phyloP scores from a whole-genome alignment of 2,888 invertebrate genomes.

The Caenorhabditis afra region DNA sequence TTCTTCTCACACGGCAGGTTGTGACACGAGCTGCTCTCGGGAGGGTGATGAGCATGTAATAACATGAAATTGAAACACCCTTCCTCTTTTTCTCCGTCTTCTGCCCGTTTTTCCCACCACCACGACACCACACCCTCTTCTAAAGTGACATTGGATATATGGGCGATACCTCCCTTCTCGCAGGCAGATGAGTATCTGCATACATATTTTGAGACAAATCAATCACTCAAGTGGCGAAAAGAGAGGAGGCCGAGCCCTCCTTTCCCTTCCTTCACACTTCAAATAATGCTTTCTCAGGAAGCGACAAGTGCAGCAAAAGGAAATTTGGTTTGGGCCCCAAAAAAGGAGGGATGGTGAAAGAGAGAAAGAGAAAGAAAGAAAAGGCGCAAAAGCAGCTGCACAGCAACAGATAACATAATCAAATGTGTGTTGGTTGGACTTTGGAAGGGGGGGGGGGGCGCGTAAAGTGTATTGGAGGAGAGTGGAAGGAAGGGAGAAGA shows the following conservation, averaged over 20 bases:
- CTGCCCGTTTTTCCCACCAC: too few relatives aligned
- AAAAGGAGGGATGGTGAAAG: too few relatives aligned
- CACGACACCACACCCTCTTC: neutral
- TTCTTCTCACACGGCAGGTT: too few relatives aligned
- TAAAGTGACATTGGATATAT: conserved; percentile 38
- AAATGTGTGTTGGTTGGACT: conserved; percentile 26
- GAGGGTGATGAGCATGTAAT: neutral
- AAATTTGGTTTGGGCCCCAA: conserved; percentile 24
- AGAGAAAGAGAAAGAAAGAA: conserved; percentile 14
- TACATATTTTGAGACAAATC: conserved; percentile 48
- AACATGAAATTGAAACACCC: conserved; percentile 1
- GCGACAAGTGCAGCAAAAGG: conserved; percentile 5
- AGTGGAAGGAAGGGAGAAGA: conserved; percentile 17
- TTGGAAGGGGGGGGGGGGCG: conserved; percentile 21
- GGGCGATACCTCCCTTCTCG: conserved; percentile 33
- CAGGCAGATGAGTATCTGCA: conserved; percentile 53
- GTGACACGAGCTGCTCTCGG: too few relatives aligned
- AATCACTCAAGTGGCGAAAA: conserved; percentile 35
- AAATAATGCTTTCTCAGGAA: too few relatives aligned
- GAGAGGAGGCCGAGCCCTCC: neutral
- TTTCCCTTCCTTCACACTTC: too few relatives aligned
- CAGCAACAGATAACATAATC: conserved; percentile 61
- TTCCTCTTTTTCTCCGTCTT: too few relatives aligned
- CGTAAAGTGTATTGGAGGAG: conserved; percentile 22
- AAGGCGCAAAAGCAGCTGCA: conserved; percentile 18